Conservation (phyloP, 2,113 vertebrate genomes). For the Onychostoma macrolepis region DNA sequence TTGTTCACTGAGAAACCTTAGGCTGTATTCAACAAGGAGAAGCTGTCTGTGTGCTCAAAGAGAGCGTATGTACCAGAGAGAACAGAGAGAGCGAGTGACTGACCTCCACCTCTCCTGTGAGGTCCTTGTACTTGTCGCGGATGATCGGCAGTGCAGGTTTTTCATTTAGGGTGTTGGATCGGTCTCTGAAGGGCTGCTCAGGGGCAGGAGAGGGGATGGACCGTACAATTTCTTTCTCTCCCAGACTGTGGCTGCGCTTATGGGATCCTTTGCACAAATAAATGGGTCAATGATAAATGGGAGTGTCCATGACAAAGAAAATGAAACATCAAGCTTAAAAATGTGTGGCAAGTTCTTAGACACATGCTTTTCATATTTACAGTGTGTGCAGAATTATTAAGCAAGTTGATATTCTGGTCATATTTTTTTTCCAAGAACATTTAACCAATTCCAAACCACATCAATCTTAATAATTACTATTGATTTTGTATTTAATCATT, state of each 20-base stretch:
- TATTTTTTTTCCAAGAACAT: too few relatives aligned
- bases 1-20: conserved; percentile 26
- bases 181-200: conserved; percentile 90
- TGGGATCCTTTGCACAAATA: conserved; percentile 83
- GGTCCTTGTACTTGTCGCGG: conserved; percentile 98
- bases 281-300: background rate
- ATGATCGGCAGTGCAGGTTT: conserved; percentile 92
- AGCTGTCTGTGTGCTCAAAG: background rate
- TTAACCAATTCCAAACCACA: too few relatives aligned
- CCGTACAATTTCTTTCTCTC: conserved; percentile 90
- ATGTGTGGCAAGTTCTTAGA: background rate
- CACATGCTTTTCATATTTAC: background rate
- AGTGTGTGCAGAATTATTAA: too few relatives aligned
- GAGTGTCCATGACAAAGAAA: background rate
- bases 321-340: background rate
- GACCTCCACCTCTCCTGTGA: conserved; percentile 98
- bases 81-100: conserved; percentile 54
- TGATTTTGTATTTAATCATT: too few relatives aligned
- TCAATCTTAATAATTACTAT: too few relatives aligned
- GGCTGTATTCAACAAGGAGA: conserved; percentile 1
- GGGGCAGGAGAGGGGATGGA: conserved; percentile 80
- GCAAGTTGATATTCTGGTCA: too few relatives aligned
- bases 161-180: conserved; percentile 93
- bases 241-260: conserved; percentile 95
- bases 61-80: background rate